These are phyloP conservation scores for Synodontis membranacea DNA, from an alignment of 2,113 vertebrate genomes.

Conservation along the genomic window DNA sequence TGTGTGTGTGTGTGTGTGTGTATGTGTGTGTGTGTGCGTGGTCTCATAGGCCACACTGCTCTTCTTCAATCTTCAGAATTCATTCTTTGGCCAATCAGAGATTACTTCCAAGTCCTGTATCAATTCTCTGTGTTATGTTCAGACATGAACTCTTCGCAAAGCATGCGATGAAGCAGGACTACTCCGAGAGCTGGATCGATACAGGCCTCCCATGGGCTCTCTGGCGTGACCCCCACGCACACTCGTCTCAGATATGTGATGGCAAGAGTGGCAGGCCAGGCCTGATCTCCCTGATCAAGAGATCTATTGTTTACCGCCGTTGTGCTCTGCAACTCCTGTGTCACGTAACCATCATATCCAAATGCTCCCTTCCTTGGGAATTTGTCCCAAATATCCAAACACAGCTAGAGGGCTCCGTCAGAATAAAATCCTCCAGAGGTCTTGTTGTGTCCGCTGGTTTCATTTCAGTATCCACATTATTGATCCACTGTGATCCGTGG, in stretches of 20 bases:
- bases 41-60: slow-evolving; percentile 5
- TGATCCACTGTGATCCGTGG: background rate
- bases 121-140: slow-evolving; percentile 31
- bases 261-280: slow-evolving; percentile 41
- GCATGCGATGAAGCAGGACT: slow-evolving; percentile 28
- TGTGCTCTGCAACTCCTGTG: slow-evolving; percentile 6
- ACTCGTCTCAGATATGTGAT: slow-evolving; percentile 33
- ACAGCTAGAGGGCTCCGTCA: background rate
- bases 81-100: background rate
- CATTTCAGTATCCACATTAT: slow-evolving; percentile 37
- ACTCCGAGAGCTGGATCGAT: slow-evolving; percentile 47
- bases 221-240: slow-evolving; percentile 14
- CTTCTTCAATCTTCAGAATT: background rate
- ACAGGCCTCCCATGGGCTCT: slow-evolving; percentile 50
- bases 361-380: background rate
- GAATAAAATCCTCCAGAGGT: slow-evolving; percentile 18
- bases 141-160: slow-evolving; percentile 20
- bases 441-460: slow-evolving; percentile 18
- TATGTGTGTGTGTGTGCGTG: background rate
- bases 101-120: slow-evolving; percentile 35
- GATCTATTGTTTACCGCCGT: slow-evolving; percentile 43
- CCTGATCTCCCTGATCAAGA: slow-evolving; percentile 22
- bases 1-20: background rate
- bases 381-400: slow-evolving; percentile 31
- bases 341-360: slow-evolving; percentile 20